Evolutionary conservation across 1,140 invertebrate genomes (phyloP), one percentile per base, ranked within the genome.

Genomic region (Radopholus similis): DNA sequence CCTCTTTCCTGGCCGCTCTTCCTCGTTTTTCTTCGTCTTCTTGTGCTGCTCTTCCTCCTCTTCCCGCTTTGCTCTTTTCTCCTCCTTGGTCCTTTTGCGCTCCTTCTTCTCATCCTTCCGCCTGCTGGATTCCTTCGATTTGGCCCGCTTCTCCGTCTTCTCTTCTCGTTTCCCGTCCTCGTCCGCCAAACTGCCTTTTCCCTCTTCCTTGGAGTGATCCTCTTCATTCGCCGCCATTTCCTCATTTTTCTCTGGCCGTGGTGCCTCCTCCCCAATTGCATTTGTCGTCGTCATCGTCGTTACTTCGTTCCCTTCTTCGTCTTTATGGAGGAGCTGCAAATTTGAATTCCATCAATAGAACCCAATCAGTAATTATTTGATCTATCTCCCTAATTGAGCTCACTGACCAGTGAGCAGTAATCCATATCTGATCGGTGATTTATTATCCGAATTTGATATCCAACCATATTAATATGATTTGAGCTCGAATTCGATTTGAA

Each of bases 31-130:
- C 5, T 58, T 40, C 2, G 34, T 5, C 21, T 32, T 65, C 56
- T 66, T 66, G 18, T 64, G 58, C 37, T 47, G 18, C 15, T 32
- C 38, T n/a, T 42, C 49, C 26, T 23, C 26, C 30, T 66, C 23
- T 28, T 66, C 40, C 21, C 3, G 26, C 30, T 4, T 26, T 30
- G 32, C 34, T 28, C 34, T 28, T 28, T 4, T 63, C 21, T 66
- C 57, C 54, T 63, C 38, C 11, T 66, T 34, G 30, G 42, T 13
- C 55, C 58, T 42, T 8, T 64, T 18, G n/a, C 35, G 4, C 5
- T 62, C 51, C 34, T 30, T 49, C 26, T 9, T 18, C 28, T 8
- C 23, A 51, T 64, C 53, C 18, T 65, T 38, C 37, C 54, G 35
- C 30, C 40, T 35, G 4, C 59, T 65, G 21, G 11, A n/a, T 21